A percentile compares a stretch with the other conserved stretches of the same genome.
Evolutionary conservation across 1,140 invertebrate species (phyloP).

Genomic region (Anastrepha ludens): DNA sequence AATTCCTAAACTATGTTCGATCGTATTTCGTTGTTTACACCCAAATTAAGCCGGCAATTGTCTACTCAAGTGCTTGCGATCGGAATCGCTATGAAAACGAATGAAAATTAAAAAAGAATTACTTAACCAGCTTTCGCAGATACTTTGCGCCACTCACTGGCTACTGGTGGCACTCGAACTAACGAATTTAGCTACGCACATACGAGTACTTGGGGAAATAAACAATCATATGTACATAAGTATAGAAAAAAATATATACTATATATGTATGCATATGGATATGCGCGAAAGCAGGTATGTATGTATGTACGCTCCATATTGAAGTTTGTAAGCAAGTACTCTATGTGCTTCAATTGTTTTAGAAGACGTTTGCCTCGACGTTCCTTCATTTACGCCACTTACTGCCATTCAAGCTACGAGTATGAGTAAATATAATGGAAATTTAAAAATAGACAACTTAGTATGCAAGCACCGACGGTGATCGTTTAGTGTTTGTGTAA

Average conservation of each 20-base stretch:
- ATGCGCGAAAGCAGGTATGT: not conserved
- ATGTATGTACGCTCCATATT: not conserved
- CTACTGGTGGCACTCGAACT: not conserved
- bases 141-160: not conserved
- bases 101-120: conserved; percentile 18
- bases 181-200: not conserved
- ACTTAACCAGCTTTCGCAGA: conserved; percentile 7
- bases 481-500: not conserved
- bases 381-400: conserved; percentile 6
- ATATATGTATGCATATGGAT: not conserved
- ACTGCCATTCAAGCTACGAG: not conserved
- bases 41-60: conserved; percentile 29
- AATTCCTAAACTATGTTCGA: no score
- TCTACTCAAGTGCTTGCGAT: conserved; percentile 35
- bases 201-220: not conserved
- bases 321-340: not conserved
- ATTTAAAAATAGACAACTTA: conserved; percentile 4
- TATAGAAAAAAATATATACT: not conserved
- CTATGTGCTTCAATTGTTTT: conserved; percentile 21
- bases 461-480: conserved; percentile 28
- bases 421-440: not conserved
- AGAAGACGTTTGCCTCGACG: conserved; percentile 18
- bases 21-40: not conserved
- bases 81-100: not conserved
- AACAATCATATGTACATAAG: not conserved